Percentiles rank a stretch among this genome's conserved stretches.
These are phyloP conservation scores for Dryocosmus kuriphilus DNA, from an alignment of 2,888 invertebrate genomes.

Conservation along the genomic window DNA sequence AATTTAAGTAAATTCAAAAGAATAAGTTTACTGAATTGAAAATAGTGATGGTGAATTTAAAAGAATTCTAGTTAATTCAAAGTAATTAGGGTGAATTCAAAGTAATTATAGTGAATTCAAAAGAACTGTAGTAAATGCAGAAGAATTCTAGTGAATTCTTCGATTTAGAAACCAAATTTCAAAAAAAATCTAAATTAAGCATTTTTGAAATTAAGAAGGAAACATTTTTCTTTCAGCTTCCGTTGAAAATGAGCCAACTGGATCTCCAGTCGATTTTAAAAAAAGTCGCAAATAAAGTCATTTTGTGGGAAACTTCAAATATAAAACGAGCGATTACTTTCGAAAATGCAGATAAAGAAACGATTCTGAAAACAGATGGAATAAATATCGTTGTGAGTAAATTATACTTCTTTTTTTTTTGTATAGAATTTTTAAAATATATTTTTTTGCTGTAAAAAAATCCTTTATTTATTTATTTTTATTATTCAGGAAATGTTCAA, in stretches of 20 bases:
- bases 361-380: constrained; percentile 94
- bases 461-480: constrained; percentile 10
- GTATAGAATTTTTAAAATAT: neutral
- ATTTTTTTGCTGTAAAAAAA: constrained; percentile 26
- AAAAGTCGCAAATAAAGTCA: constrained; percentile 84
- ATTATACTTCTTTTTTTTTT: neutral
- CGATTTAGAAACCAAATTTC: neutral
- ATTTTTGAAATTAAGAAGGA: too few species aligned
- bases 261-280: constrained; percentile 88
- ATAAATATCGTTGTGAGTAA: constrained; percentile 88
- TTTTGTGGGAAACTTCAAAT: constrained; percentile 88
- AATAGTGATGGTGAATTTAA: too few species aligned
- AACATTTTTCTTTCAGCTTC: constrained; percentile 77
- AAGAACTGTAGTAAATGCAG: too few species aligned
- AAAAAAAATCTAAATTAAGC: too few species aligned
- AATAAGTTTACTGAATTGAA: too few species aligned
- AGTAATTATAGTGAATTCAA: neutral
- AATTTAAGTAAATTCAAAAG: too few species aligned
- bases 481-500: constrained; percentile 89
- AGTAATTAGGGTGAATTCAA: neutral
- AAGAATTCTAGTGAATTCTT: too few species aligned
- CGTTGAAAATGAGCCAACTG: constrained; percentile 82
- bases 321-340: constrained; percentile 93
- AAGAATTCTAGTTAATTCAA: neutral
- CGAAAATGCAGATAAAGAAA: constrained; percentile 80